phyloP scores from a whole-genome alignment of 2,113 vertebrate genomes.

The Rhabdomys dilectus region DNA sequence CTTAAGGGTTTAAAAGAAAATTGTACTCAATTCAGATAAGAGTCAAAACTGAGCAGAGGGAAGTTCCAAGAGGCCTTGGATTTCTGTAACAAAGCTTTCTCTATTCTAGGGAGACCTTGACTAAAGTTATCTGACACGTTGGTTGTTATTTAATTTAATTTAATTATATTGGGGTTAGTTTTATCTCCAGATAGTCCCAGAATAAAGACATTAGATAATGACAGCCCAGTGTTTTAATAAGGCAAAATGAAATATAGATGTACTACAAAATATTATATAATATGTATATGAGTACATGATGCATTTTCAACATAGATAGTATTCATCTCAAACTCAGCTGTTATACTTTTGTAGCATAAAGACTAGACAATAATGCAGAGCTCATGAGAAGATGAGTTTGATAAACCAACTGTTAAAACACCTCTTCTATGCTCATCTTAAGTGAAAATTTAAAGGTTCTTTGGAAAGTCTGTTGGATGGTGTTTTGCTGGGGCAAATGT shows the following conservation, averaged over 20 bases:
- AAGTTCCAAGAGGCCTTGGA: not conserved
- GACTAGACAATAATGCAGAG: not conserved
- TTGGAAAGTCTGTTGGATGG: too few relatives aligned
- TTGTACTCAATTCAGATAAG: conserved; percentile 41
- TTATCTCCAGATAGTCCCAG: conserved; percentile 24
- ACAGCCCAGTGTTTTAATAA: conserved; percentile 41
- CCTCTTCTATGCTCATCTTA: not conserved
- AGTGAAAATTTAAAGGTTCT: too few relatives aligned
- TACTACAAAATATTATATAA: not conserved
- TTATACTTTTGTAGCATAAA: not conserved
- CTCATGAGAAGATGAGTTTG: not conserved
- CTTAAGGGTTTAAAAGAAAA: conserved; percentile 29
- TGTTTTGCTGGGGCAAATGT: too few relatives aligned
- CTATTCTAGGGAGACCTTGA: not conserved
- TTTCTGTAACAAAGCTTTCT: conserved; percentile 18
- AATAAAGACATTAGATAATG: conserved; percentile 22
- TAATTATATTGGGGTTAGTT: conserved; percentile 38
- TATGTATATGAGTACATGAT: not conserved
- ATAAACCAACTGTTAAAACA: conserved; percentile 40
- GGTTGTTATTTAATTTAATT: conserved; percentile 53
- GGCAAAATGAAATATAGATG: not conserved
- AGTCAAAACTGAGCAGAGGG: conserved; percentile 1
- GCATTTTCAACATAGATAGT: not conserved
- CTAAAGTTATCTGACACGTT: conserved; percentile 21
- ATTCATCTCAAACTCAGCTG: not conserved